phyloP scores from a whole-genome alignment of 2,113 vertebrate species.

The Corvus moneduloides region DNA sequence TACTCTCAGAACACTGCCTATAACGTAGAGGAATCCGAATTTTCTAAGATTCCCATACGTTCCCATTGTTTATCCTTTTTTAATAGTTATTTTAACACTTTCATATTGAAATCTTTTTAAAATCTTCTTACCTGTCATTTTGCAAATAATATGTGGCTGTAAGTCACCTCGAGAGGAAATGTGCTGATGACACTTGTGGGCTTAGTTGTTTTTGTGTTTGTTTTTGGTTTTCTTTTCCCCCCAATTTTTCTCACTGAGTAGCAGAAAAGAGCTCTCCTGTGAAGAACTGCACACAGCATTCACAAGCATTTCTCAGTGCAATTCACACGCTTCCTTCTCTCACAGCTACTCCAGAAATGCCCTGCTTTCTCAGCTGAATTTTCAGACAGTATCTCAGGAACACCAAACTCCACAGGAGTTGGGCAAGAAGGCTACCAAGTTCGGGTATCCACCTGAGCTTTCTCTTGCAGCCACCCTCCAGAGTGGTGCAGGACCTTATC shows the following conservation, averaged over 20 bases:
- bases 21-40: neutral
- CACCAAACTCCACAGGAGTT: neutral
- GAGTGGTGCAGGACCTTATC: neutral
- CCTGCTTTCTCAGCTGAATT: neutral
- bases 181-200: neutral
- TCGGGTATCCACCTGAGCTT: neutral
- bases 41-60: neutral
- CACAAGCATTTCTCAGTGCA: neutral
- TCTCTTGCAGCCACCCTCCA: neutral
- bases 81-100: neutral
- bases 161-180: neutral
- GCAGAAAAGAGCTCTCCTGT: neutral
- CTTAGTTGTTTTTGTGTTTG: neutral
- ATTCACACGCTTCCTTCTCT: neutral
- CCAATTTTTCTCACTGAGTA: neutral
- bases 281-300: neutral
- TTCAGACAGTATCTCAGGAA: neutral
- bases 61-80: neutral
- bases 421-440: neutral
- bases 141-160: neutral
- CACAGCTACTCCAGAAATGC: neutral
- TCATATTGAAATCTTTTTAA: accelerated
- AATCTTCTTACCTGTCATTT: neutral
- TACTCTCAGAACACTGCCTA: accelerated
- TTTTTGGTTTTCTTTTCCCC: neutral